Evolutionary conservation across 30 jellyfish, hydroid and myxozoan species (phyloP), one percentile per base, ranked within the genome.

Genomic region (Clytia hemisphaerica): DNA sequence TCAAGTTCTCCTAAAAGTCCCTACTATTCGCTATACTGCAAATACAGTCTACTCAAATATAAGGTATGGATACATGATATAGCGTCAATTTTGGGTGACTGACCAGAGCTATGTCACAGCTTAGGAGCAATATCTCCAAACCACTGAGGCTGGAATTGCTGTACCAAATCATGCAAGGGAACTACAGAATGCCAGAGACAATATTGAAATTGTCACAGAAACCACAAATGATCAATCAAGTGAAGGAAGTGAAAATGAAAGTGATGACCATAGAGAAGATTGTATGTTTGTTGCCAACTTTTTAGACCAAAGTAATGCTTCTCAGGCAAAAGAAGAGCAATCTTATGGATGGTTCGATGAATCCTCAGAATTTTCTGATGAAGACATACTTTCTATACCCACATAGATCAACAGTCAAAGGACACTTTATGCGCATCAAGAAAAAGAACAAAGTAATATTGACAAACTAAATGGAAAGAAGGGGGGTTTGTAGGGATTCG

Each of bases 241-340:
- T 51, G 66, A 51, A 12, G 77, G 14, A 24, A 18, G 6, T 15
- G 75, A 70, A 14, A 59, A 47, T 19, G 54, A 48, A 24, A 45
- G 45, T 67, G n/a, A 31, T 4, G 38, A 44, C 10, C 69, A 73
- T n/a, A 73, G 68, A 34, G 85, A 73, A 59, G 85, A 60, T 27
- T 58, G 85, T 79, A 73, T 73, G 85, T 73, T 48, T 73, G 54
- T 73, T 25, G 53, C 85, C 26, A 80, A 73, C n/a, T 40, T 73
- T 35, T 58, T 47, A n/a, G 24, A 51, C 30, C 18, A 36, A 15
- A 10, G 69, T 22, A 38, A 35, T 19, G 34, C 16, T 21, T 22
- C 27, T 58, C 30, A 19, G 4, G 60, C 33, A 25, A 26, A 19
- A 21, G n/a, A n/a, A n/a, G n/a, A n/a, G n/a, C n/a, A n/a, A n/a